Percentiles rank a stretch among this genome's conserved stretches.
Evolutionary conservation across 2,113 vertebrate species (phyloP).

Genomic region (Cryptotis parvus): DNA sequence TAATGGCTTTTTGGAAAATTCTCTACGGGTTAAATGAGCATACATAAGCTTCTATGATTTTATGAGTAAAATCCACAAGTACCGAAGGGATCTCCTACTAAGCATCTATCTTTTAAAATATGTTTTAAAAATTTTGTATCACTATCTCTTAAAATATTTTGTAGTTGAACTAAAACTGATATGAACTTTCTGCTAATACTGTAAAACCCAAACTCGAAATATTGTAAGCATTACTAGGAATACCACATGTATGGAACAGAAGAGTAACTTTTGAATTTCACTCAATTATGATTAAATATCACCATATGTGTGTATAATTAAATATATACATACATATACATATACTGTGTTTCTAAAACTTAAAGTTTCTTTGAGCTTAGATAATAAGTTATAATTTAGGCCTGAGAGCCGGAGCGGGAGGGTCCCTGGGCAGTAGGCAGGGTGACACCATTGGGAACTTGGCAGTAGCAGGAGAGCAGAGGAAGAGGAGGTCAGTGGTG

Average conservation of each 20-base stretch:
- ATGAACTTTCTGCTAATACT: not conserved
- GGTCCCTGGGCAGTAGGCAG: no score
- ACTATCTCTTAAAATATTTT: not conserved
- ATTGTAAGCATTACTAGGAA: not conserved
- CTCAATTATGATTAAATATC: slow-evolving; percentile 22
- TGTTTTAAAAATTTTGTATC: no score
- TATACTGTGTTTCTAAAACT: not conserved
- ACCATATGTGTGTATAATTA: not conserved
- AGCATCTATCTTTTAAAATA: not conserved
- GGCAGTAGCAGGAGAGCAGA: no score
- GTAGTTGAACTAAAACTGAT: not conserved
- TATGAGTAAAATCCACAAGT: not conserved
- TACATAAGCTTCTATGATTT: not conserved
- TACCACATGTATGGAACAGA: not conserved
- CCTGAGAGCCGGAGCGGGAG: no score
- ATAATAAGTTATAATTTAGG: not conserved
- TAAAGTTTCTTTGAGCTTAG: slow-evolving; percentile 16
- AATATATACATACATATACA: no score
- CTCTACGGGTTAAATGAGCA: not conserved
- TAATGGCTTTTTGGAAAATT: not conserved
- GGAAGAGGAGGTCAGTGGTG: not conserved
- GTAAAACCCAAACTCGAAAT: slow-evolving; percentile 13
- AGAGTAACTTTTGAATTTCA: slow-evolving; percentile 33
- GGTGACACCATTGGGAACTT: no score
- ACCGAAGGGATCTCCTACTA: not conserved